Base-by-base conservation (phyloP, 2,888 invertebrate species). In the Spodoptera picta region DNA sequence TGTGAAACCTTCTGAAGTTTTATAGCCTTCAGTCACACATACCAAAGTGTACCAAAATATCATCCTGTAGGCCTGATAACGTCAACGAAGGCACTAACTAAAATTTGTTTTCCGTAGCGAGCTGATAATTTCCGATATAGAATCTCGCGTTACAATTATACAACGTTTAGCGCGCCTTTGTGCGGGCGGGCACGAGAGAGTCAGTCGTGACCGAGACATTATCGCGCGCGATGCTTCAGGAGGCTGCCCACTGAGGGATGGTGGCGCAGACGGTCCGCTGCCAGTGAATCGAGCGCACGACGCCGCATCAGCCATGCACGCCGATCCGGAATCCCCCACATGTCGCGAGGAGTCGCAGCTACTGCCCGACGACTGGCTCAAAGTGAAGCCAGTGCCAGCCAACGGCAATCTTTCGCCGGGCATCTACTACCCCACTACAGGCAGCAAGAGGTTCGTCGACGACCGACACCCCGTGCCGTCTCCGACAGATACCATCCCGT, bases 181-280 rank as follows among this genome's bases (percentile, higher is more conserved):
- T 84, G 84, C 79, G 82, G 79, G 82, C 84, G 86, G 81, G 88
- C 86, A 84, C 85, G 86, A 87, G 85, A 87, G 86, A 84, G 88
- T 85, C 91, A 88, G 92, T 94, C 94, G 94, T 94, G 94, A 94
- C 85, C 87, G 92, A 86, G 90, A 87, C 91, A 94, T 94, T 94
- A 94, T 92, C 93, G 92, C 90, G 90, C 82, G 88, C 91, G 92
- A 90, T 91, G 94, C 93, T 92, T 90, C 92, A 93, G 93, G 90
- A 90, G 90, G 87, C 84, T 85, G 81, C 83, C 79, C 80, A 71
- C 78, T 84, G 90, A 88, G 91, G 92, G 91, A 90, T 91, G 91
- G 81, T 83, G 87, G 84, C 87, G 85, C 92, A 91, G 83, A 91
- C 86, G 83, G 74, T 82, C 83, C 84, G 85, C 85, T 71, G 83